These are phyloP conservation scores for Drosophila ochracea DNA, from an alignment of 2,888 invertebrate genomes.

Conservation along the genomic window DNA sequence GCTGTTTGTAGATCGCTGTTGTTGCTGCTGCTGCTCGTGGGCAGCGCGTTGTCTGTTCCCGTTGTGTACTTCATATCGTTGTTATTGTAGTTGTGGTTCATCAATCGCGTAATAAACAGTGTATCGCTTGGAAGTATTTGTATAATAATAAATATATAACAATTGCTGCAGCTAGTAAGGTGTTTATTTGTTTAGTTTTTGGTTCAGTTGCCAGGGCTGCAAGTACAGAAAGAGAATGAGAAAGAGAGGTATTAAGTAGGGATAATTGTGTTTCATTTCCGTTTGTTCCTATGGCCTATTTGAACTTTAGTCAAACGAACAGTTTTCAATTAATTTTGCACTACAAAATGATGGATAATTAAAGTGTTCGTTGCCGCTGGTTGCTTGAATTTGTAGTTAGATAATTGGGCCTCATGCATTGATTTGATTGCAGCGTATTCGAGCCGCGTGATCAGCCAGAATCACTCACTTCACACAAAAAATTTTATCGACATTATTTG, in stretches of 20 bases:
- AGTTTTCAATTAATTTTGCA: background rate
- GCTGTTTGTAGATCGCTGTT: slow-evolving; percentile 60
- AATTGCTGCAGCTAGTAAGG: slow-evolving; percentile 18
- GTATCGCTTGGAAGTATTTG: slow-evolving; percentile 15
- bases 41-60: slow-evolving; percentile 69
- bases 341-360: background rate
- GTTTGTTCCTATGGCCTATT: background rate
- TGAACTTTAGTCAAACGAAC: background rate
- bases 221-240: slow-evolving; percentile 22
- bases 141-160: slow-evolving; percentile 13
- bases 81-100: slow-evolving; percentile 36
- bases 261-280: slow-evolving; percentile 18
- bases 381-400: background rate
- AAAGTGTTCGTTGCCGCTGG: background rate
- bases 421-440: slow-evolving; percentile 15
- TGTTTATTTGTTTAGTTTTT: slow-evolving; percentile 39
- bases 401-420: slow-evolving; percentile 7
- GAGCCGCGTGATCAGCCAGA: slow-evolving; percentile 58
- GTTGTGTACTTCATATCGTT: slow-evolving; percentile 79
- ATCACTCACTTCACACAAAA: slow-evolving; percentile 39
- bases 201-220: slow-evolving; percentile 52
- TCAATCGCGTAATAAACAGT: slow-evolving; percentile 39
- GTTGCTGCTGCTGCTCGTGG: slow-evolving; percentile 57
- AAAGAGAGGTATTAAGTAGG: slow-evolving; percentile 10
- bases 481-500: slow-evolving; percentile 23